Base-by-base conservation (phyloP, 2,113 vertebrate species). In the Hippocampus zosterae region DNA sequence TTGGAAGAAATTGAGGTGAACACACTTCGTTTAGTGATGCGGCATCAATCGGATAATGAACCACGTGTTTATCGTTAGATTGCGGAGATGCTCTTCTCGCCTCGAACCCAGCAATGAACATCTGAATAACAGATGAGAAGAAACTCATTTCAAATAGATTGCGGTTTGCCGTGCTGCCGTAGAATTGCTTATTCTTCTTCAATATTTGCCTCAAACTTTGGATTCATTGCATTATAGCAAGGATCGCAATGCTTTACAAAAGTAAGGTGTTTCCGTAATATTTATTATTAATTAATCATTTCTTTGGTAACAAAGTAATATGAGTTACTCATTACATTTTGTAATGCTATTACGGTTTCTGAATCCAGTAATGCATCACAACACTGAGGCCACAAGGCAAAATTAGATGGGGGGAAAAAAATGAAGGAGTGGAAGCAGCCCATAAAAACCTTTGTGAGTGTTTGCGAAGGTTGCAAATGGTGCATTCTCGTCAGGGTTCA, bases 31-130 rank as follows among this genome's bases (percentile, higher is more conserved):
- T 73, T 72, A 83, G 77, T 81, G 57, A 79, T 84, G 73, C 73
- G 57, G 48, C 80, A 81, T 87, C 69, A 78, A 84, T 84, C 65
- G 42, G 71, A 77, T 85, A 81, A 83, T 69, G 84, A 88, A 80
- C 69, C 72, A 74, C 57, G 69, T 82, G 77, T 77, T 71, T 76
- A 19, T 74, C 62, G 67, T 77, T 80, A 80, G 77, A 84, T 82
- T 77, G 75, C 66, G n/a, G 53, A 75, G 81, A 53, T 70, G 8
- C 67, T 78, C 29, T 70, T 68, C 59, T 79, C 16, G 65, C 75
- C 69, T 86, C 67, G 61, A 80, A 80, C 21, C 21, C 62, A 44
- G 10, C 33, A 15, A 21, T 70, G 70, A 80, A 83, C 55, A 48
- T 27, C 62, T 65, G 69, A 76, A 84, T 72, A 75, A 70, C 69